Evolutionary conservation across 2,113 vertebrate species (phyloP).

Genomic region (Amphilophus citrinellus): DNA sequence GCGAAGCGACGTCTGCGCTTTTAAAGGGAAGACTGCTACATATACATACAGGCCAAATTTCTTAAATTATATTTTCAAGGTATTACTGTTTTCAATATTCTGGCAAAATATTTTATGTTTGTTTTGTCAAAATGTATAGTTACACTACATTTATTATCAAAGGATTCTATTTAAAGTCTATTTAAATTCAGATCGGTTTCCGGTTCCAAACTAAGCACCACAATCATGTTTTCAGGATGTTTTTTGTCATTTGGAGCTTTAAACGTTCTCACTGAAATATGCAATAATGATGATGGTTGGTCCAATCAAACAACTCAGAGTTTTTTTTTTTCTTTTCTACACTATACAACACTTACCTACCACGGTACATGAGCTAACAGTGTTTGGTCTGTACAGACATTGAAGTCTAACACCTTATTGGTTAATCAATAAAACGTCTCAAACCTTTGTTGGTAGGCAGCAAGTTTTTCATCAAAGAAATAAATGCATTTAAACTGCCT

Average conservation of each 20-base stretch:
- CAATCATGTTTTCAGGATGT: not conserved
- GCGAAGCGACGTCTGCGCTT: conserved; percentile 58
- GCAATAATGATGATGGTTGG: conserved; percentile 22
- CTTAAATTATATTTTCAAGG: conserved; percentile 57
- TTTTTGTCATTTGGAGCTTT: conserved; percentile 32
- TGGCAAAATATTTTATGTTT: conserved; percentile 31
- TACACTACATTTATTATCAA: conserved; percentile 54
- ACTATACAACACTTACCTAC: conserved; percentile 18
- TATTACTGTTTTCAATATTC: conserved; percentile 46
- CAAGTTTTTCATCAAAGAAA: not conserved
- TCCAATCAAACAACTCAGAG: conserved; percentile 57
- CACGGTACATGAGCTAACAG: conserved; percentile 12
- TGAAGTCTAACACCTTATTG: conserved; percentile 31
- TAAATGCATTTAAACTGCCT: conserved; percentile 41
- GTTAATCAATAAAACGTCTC: conserved; percentile 62
- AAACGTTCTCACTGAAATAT: conserved; percentile 14
- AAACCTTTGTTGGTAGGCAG: conserved; percentile 44
- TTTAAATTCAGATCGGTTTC: conserved; percentile 51
- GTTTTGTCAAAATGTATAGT: conserved; percentile 54
- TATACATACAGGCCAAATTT: conserved; percentile 49
- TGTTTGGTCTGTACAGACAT: conserved; percentile 42
- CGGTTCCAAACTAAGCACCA: conserved; percentile 16
- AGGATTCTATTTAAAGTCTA: conserved; percentile 68
- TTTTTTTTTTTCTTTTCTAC: conserved; percentile 40
- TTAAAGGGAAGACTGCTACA: conserved; percentile 74